Percentiles rank a stretch among this genome's conserved stretches.
These are phyloP conservation scores for Pardalotus punctatus DNA, from an alignment of 2,113 vertebrate species.

Conservation along the genomic window DNA sequence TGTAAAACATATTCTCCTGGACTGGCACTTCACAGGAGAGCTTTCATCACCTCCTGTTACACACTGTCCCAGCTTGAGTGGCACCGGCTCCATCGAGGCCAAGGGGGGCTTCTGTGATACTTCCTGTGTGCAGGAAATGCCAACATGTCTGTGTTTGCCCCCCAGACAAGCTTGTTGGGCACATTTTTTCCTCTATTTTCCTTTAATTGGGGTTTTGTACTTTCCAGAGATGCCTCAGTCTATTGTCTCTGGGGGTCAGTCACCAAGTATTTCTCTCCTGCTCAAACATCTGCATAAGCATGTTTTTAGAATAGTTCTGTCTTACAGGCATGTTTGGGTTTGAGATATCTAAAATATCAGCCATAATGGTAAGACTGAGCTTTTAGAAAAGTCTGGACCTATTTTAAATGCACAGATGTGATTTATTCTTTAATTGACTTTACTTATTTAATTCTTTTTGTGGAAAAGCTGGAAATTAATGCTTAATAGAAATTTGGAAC, in stretches of 20 bases:
- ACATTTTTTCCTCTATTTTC: not conserved
- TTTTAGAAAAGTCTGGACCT: not conserved
- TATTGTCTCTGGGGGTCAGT: not conserved
- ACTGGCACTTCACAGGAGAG: not conserved
- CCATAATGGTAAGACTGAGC: not conserved
- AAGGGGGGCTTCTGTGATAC: not conserved
- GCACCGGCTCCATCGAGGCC: not conserved
- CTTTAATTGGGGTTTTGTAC: not conserved
- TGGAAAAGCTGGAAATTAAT: not conserved
- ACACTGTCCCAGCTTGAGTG: fast-evolving
- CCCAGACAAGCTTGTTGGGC: not conserved
- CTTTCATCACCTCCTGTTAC: not conserved
- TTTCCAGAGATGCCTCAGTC: not conserved
- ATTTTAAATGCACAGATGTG: not conserved
- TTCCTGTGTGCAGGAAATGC: not conserved
- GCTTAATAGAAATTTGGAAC: conserved; percentile 9
- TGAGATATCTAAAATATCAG: not conserved
- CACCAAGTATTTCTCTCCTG: not conserved
- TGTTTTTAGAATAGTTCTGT: not conserved
- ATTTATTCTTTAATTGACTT: not conserved
- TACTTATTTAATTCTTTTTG: not conserved
- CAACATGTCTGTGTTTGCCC: not conserved
- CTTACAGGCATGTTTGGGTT: not conserved
- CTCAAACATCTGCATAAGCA: not conserved
- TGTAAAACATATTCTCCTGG: not conserved